Percentiles rank a stretch among this genome's conserved stretches.
Conservation (phyloP, 2,888 invertebrate species). For the Tortrix viridana region DNA sequence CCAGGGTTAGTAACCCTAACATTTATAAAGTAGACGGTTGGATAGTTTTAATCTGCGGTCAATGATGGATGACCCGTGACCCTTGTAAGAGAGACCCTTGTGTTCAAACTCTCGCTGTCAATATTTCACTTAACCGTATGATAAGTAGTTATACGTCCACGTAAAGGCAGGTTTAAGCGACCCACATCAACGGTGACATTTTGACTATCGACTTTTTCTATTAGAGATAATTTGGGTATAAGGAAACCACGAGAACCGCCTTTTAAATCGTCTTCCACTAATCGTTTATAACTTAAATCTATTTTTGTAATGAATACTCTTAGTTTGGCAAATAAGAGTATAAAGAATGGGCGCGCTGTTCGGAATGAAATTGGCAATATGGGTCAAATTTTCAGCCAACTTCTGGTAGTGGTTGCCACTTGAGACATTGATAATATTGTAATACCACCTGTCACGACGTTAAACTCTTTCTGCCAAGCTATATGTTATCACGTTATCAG, state of each 20-base stretch:
- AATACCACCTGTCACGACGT: too few species aligned
- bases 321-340: too few species aligned
- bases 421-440: too few species aligned
- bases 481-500: too few species aligned
- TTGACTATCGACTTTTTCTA: conserved; percentile 29
- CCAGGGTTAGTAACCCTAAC: too few species aligned
- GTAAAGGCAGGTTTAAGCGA: conserved; percentile 14
- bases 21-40: too few species aligned
- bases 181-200: conserved; percentile 30
- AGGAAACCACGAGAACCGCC: neutral
- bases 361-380: too few species aligned
- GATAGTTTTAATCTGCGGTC: neutral
- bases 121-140: conserved; percentile 20
- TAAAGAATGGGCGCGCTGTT: too few species aligned
- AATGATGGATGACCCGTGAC: neutral
- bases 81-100: neutral
- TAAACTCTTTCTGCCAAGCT: too few species aligned
- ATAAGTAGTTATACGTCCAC: conserved; percentile 15
- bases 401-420: too few species aligned
- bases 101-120: conserved; percentile 3
- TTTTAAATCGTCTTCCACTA: neutral
- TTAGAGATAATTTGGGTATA: conserved; percentile 10
- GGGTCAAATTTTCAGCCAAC: too few species aligned
- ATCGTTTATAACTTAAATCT: neutral
- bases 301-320: too few species aligned